Base-by-base conservation (phyloP, 2,113 vertebrate genomes). In the Etia nguti region DNA sequence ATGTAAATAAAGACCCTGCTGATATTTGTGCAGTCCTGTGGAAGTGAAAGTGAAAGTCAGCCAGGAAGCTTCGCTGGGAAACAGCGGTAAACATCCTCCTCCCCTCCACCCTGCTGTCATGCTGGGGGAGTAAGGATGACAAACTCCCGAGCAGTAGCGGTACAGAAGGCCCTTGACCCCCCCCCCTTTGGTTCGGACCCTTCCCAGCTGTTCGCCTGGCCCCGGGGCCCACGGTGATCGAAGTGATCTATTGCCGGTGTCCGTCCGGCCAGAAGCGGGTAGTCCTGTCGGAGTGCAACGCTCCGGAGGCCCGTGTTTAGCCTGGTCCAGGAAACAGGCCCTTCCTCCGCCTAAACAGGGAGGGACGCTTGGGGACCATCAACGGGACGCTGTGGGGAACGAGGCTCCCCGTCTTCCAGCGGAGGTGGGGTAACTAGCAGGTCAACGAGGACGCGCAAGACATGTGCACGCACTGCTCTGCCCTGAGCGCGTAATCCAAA, bases 271-370 rank as follows among this genome's bases (percentile, higher is more conserved):
- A 79, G 86, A 77, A 48, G 81, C 65, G 77, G 84, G 34, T 77
- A 18, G 86, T 80, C 84, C 96, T 97, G 43, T 75, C 96, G 93
- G 95, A 96, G 96, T 96, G 96, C 96, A 96, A 96, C 94, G 95
- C 97, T 97, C 97, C 97, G 97, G 93, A 89, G 97, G 97, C 97
- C 97, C 96, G 96, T 96, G 96, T 97, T 98, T 97, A 97, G 97
- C 97, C 97, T 94, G 94, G 92, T 96, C 94, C 98, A 97, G 98
- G 98, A 99, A 98, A 98, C 98, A 98, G 98, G 96, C 97, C 97
- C 97, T 99, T 99, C 98, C 98, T 98, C 97, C 96, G 95, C 96
- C 96, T 98, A 98, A 98, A 99, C 98, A 98, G 92, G 90, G 92
- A 52, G 96, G 43, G 46, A 77, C 73, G 46, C 73, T 77, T 52